Conservation (phyloP, 2,888 invertebrate genomes). For the Trachelus tabidus region DNA sequence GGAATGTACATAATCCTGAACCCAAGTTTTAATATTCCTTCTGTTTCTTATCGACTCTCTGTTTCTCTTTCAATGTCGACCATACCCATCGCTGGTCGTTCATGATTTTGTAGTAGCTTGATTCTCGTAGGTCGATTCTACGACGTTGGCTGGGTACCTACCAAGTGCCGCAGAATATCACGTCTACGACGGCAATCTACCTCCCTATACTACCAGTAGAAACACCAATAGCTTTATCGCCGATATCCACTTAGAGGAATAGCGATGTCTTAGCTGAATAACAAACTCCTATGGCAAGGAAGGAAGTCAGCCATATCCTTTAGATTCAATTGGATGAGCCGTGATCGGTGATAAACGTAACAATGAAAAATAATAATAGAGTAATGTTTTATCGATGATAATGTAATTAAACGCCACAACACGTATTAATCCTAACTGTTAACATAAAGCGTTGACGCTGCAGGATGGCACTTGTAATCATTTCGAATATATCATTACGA, state of each 20-base stretch:
- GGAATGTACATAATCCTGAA: too few species aligned
- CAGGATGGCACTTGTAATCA: constrained; percentile 2
- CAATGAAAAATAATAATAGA: background rate
- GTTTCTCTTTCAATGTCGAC: too few species aligned
- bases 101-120: too few species aligned
- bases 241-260: background rate
- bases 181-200: constrained; percentile 37
- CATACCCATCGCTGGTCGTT: too few species aligned
- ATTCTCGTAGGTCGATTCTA: too few species aligned
- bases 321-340: too few species aligned
- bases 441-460: background rate
- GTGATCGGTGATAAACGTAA: background rate
- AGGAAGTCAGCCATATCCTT: too few species aligned
- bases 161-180: constrained; percentile 1
- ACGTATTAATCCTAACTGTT: background rate
- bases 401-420: background rate
- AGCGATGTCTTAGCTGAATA: background rate
- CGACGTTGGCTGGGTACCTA: too few species aligned
- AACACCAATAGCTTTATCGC: constrained; percentile 1
- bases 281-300: too few species aligned
- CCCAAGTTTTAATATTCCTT: too few species aligned
- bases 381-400: background rate
- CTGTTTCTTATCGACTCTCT: too few species aligned
- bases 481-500: background rate
- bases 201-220: constrained; percentile 32